Base-by-base conservation (phyloP, 2,797 vertebrate genomes). In the Hylomyscus alleni region DNA sequence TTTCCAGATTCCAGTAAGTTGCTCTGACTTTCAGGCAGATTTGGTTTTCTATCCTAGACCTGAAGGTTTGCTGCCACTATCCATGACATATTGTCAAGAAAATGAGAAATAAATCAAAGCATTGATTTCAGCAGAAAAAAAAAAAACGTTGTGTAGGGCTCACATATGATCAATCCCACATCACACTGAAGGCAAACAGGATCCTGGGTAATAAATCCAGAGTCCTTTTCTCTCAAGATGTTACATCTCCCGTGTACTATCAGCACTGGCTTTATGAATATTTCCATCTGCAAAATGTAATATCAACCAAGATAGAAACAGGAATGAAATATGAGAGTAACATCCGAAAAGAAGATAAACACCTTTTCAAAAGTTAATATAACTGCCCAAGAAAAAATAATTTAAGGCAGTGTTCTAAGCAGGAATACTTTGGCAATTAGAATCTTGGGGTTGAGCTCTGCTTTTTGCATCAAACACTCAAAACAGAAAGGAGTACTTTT, bases 331-430 rank as follows among this genome's bases (percentile, higher is more conserved):
- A 58, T 93, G 92, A 81, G 56, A 89, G 62, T 6, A 47, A 83
- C 84, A 54, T 77, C 90, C 86, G 31, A 89, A 95, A 88, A 89
- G 73, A 92, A 84, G 62, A 90, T 13, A 92, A 90, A 60, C 24
- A 3, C n/a, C 67, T 92, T 92, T 94, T 65, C 72, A 84, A 60
- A 72, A 75, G 50, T 62, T 72, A 84, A 1, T 90, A n/a, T 90
- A 78, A 72, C 17, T 77, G 26, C 65, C 34, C 24, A 44, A n/a
- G 60, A 69, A 93, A 65, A n/a, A 22, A n/a, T 9, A n/a, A 54
- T 7, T 12, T 75, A 20, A 13, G 62, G 9, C 5, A 34, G 7
- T 47, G 3, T 90, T 77, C 82, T 76, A 31, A 52, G 37, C 11
- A n/a, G 11, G 12, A 58, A 22, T 10, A 62, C 62, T 56, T 72